These are phyloP conservation scores for Hirtodrosophila confusa DNA, from an alignment of 2,888 invertebrate species.

Conservation along the genomic window DNA sequence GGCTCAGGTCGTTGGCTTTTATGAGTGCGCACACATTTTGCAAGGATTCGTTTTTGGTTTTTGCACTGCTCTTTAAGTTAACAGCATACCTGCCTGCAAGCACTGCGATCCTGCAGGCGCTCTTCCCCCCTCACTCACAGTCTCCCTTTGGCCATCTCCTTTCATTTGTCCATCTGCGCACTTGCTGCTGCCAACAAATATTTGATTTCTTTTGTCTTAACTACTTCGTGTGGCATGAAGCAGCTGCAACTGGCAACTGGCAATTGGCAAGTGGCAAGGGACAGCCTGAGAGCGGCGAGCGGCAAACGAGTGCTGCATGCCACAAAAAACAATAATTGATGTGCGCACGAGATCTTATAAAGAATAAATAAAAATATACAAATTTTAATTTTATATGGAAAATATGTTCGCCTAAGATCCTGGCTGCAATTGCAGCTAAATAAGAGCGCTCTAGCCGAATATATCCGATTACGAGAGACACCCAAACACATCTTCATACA, in stretches of 20 bases:
- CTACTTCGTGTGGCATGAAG: constrained; percentile 27
- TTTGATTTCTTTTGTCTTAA: constrained; percentile 62
- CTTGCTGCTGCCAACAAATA: constrained; percentile 48
- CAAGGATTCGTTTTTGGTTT: constrained; percentile 7
- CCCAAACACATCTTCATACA: too few relatives aligned
- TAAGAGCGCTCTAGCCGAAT: too few relatives aligned
- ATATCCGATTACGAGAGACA: too few relatives aligned
- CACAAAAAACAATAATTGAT: neutral
- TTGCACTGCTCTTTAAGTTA: constrained; percentile 5
- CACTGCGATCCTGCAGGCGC: neutral
- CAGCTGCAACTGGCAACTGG: constrained; percentile 28
- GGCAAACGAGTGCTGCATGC: neutral
- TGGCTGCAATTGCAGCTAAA: too few relatives aligned
- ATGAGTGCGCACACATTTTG: constrained; percentile 36
- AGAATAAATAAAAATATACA: too few relatives aligned
- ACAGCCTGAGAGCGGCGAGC: constrained; percentile 22
- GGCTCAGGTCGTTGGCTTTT: constrained; percentile 64
- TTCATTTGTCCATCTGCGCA: neutral
- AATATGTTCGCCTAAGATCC: too few relatives aligned
- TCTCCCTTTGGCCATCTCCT: neutral
- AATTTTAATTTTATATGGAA: too few relatives aligned
- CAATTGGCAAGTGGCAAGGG: constrained; percentile 25
- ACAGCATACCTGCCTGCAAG: constrained; percentile 19
- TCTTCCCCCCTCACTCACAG: neutral
- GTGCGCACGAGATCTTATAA: too few relatives aligned